phyloP scores from a whole-genome alignment of 2,113 vertebrate species.

The Pitta sordida region DNA sequence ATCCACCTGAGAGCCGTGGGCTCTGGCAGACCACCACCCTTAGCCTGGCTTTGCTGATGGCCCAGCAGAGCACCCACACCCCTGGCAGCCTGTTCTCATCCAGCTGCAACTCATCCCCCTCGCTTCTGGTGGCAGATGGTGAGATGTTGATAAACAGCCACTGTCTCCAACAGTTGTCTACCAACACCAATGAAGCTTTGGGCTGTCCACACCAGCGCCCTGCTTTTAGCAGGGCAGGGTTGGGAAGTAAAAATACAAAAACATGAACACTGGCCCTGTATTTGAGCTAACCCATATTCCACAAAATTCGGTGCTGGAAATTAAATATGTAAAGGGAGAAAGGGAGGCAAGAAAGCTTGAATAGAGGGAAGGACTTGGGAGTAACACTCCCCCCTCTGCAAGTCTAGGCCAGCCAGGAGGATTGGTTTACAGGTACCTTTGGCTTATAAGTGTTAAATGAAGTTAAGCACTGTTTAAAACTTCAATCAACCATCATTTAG shows the following conservation, averaged over 20 bases:
- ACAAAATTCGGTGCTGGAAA: not conserved
- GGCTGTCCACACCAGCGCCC: not conserved
- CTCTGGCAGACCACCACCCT: not conserved
- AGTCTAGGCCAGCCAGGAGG: not conserved
- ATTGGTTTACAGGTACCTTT: not conserved
- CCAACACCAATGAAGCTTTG: not conserved
- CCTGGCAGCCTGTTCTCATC: not conserved
- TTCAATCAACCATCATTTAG: not conserved
- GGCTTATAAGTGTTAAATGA: not conserved
- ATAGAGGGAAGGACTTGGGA: not conserved
- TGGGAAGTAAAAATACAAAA: not conserved
- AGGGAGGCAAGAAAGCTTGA: not conserved
- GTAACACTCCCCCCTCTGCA: not conserved
- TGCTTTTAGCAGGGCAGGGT: not conserved
- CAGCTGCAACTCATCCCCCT: not conserved
- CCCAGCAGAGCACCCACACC: not conserved
- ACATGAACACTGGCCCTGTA: not conserved
- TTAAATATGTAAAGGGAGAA: not conserved
- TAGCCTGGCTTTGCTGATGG: not conserved
- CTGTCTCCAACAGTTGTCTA: not conserved
- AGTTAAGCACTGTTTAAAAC: not conserved
- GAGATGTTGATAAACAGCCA: not conserved
- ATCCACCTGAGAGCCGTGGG: fast-evolving
- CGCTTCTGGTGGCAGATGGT: not conserved
- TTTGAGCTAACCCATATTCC: not conserved